Percentiles rank a stretch among this genome's conserved stretches.
phyloP scores from a whole-genome alignment of 30 jellyfish, hydroid and myxozoan genomes.

The Aurelia coerulea region DNA sequence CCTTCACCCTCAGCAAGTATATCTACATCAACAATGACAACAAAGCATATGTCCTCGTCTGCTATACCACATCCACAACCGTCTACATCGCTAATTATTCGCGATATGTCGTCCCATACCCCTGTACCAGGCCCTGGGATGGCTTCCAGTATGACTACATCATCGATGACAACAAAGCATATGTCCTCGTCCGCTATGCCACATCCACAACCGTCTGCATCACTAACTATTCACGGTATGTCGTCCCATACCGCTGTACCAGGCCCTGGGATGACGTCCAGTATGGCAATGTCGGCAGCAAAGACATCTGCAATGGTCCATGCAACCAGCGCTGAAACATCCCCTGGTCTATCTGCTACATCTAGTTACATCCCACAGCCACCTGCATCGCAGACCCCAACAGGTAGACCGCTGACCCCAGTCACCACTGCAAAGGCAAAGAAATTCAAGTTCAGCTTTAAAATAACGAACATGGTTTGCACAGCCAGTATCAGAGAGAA shows the following conservation, averaged over 20 bases:
- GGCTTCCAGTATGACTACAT: not conserved
- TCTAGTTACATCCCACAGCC: not conserved
- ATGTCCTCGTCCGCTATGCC: not conserved
- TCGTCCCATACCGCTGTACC: not conserved
- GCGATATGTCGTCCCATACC: not conserved
- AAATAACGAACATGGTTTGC: conserved; percentile 32
- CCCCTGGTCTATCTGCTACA: not conserved
- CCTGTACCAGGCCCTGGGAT: not conserved
- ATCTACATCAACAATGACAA: too few relatives aligned
- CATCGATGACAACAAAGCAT: not conserved
- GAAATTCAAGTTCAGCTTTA: conserved; percentile 38
- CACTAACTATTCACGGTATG: not conserved
- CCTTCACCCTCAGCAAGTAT: not conserved
- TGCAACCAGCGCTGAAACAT: not conserved
- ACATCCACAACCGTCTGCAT: not conserved
- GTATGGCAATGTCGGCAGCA: not conserved
- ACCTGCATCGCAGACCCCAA: too few relatives aligned
- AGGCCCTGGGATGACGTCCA: not conserved
- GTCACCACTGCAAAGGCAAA: conserved; percentile 25
- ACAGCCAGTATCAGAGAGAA: conserved; percentile 47
- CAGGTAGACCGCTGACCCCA: not conserved
- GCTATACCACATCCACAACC: not conserved
- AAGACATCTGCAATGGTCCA: not conserved
- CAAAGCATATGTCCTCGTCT: not conserved
- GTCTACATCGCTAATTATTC: not conserved